phyloP scores from a whole-genome alignment of 2,113 vertebrate genomes.

The Orthonyx spaldingii region DNA sequence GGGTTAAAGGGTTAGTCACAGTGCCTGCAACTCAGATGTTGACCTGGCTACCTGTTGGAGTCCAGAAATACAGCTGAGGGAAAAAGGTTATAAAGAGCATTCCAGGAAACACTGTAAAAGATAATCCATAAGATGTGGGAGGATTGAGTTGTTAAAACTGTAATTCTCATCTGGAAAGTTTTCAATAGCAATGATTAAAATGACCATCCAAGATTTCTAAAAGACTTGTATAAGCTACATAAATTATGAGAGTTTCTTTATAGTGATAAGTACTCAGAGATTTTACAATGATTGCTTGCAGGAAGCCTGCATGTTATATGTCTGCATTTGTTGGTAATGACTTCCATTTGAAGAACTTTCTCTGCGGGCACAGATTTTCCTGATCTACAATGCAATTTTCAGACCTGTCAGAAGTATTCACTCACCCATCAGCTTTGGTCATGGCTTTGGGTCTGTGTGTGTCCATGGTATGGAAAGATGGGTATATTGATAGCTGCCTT shows the following conservation, averaged over 20 bases:
- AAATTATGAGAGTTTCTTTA: background rate
- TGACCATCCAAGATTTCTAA: background rate
- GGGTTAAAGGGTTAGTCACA: background rate
- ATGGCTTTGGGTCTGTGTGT: background rate
- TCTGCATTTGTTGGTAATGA: background rate
- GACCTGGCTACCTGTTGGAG: background rate
- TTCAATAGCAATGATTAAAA: background rate
- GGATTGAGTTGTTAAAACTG: background rate
- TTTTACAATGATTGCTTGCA: background rate
- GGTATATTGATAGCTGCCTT: background rate
- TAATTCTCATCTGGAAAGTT: background rate
- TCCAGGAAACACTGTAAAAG: background rate
- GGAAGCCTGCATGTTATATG: background rate
- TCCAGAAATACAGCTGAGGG: background rate
- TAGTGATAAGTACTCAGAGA: background rate
- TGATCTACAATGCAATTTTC: background rate
- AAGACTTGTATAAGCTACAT: background rate
- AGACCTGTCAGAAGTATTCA: background rate
- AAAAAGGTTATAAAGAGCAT: background rate
- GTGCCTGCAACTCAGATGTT: background rate
- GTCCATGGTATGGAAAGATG: background rate
- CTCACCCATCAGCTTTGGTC: background rate
- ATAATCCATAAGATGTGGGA: accelerated
- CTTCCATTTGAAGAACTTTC: background rate
- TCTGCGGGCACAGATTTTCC: background rate